Percentiles rank a stretch among this genome's conserved stretches.
phyloP scores from a whole-genome alignment of 1,140 invertebrate genomes.

The Uloborus diversus region DNA sequence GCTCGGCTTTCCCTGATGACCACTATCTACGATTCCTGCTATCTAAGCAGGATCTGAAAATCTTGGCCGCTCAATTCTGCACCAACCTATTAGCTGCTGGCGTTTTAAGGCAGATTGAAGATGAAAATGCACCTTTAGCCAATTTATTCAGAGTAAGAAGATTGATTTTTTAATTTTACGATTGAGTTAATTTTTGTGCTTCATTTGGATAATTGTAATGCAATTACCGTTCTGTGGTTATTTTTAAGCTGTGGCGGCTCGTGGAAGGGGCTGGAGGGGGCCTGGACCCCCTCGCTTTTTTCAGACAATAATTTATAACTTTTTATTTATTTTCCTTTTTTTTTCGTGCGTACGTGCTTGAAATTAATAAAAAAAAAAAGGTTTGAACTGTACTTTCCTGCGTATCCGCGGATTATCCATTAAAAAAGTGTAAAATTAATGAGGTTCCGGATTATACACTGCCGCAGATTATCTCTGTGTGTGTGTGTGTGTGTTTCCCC shows the following conservation, averaged over 20 bases:
- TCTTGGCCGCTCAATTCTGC: slow-evolving; percentile 82
- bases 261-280: no score
- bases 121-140: slow-evolving; percentile 71
- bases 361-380: no score
- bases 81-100: slow-evolving; percentile 88
- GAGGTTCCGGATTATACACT: no score
- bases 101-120: slow-evolving; percentile 80
- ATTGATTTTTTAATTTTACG: neutral
- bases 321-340: no score
- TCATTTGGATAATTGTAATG: neutral
- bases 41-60: slow-evolving; percentile 76
- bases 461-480: no score
- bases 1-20: slow-evolving; percentile 79
- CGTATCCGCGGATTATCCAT: no score
- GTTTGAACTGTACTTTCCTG: no score
- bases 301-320: no score
- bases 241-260: no score
- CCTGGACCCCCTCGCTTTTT: no score
- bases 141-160: slow-evolving; percentile 80
- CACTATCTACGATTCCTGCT: slow-evolving; percentile 73
- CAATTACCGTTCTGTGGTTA: neutral
- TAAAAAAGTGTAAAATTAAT: no score
- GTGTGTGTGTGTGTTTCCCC: no score
- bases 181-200: neutral
- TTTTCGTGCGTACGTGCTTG: neutral